Conservation (phyloP, 2,113 vertebrate species). For the Trogon surrucura region DNA sequence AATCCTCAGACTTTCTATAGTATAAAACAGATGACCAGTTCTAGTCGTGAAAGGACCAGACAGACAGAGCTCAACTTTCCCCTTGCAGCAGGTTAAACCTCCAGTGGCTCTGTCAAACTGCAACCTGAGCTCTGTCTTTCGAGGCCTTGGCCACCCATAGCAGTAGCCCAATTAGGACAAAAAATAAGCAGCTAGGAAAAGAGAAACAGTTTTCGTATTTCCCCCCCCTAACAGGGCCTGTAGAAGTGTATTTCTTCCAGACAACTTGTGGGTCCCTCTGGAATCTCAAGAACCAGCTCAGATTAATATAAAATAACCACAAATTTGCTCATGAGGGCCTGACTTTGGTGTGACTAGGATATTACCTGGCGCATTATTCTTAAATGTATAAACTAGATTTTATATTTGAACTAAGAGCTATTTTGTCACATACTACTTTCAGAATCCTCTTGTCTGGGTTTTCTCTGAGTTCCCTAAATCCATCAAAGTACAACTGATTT, state of each 20-base stretch:
- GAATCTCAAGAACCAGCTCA: neutral
- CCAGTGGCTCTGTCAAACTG: neutral
- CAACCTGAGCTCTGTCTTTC: neutral
- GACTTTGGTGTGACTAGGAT: neutral
- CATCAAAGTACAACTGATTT: neutral
- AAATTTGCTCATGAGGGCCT: neutral
- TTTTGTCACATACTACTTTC: neutral
- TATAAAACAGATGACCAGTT: neutral
- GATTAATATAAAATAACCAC: neutral
- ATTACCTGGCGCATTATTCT: neutral
- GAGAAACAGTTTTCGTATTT: neutral
- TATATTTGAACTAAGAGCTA: neutral
- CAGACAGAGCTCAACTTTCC: conserved; percentile 14
- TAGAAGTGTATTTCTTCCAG: neutral
- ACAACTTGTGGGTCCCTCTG: neutral
- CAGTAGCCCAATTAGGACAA: conserved; percentile 26
- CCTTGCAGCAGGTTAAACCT: neutral
- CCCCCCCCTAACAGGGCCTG: neutral
- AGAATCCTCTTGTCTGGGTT: neutral
- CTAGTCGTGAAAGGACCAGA: conserved; percentile 1
- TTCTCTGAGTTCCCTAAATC: neutral
- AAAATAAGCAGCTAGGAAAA: neutral
- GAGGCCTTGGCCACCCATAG: neutral
- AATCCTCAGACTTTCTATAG: neutral
- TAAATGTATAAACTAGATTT: neutral